These are phyloP conservation scores for Chascanopsetta lugubris DNA, from an alignment of 2,113 vertebrate genomes.

Conservation along the genomic window DNA sequence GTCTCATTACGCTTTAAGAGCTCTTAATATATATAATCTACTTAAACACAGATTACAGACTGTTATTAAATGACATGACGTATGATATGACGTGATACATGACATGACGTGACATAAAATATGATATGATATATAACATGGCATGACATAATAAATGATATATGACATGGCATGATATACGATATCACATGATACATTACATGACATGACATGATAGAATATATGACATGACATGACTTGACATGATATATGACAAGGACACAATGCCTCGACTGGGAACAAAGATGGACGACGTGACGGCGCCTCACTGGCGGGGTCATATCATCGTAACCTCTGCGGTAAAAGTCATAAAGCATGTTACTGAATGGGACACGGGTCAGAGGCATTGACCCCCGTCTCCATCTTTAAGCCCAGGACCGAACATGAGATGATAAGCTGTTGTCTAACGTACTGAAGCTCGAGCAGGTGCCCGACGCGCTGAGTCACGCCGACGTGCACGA, in stretches of 20 bases:
- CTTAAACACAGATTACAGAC: slow-evolving; percentile 56
- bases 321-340: not conserved
- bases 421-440: not conserved
- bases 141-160: no score
- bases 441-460: not conserved
- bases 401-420: not conserved
- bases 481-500: slow-evolving; percentile 28
- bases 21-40: slow-evolving; percentile 46
- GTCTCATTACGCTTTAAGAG: slow-evolving; percentile 36
- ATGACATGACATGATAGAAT: no score
- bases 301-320: not conserved
- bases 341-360: no score
- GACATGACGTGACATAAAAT: no score
- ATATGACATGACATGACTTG: no score
- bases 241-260: slow-evolving; percentile 32
- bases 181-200: no score
- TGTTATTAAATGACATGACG: slow-evolving; percentile 31
- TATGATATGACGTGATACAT: no score
- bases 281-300: not conserved
- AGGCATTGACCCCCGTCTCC: not conserved
- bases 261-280: not conserved
- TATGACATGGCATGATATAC: no score
- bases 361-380: not conserved
- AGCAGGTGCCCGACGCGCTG: slow-evolving; percentile 3
- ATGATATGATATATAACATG: no score